Evolutionary conservation across 2,113 vertebrate species (phyloP).

Genomic region (Pluvianellus socialis): DNA sequence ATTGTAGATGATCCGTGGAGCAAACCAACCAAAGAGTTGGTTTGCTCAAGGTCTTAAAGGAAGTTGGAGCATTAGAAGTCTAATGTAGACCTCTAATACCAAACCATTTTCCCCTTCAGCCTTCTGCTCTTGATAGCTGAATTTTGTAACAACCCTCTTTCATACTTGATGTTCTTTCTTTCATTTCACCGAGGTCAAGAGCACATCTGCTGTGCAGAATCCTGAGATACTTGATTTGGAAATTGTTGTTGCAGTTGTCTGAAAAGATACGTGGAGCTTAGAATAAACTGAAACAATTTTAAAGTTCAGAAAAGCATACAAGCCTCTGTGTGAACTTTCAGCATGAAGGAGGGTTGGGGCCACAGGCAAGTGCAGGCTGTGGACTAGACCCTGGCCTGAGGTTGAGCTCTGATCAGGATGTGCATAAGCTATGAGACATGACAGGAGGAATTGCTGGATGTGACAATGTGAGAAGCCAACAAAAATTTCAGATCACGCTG

Average conservation of each 20-base stretch:
- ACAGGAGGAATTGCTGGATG: neutral
- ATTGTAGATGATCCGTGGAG: neutral
- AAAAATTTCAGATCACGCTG: neutral
- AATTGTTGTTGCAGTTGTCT: neutral
- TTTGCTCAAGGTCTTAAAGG: neutral
- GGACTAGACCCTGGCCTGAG: neutral
- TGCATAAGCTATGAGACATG: neutral
- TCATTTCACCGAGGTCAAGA: neutral
- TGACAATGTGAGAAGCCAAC: neutral
- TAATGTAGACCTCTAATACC: neutral
- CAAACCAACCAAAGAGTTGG: neutral
- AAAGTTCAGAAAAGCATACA: neutral
- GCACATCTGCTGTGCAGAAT: neutral
- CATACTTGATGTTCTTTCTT: neutral
- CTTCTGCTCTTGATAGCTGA: neutral
- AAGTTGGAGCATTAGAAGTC: neutral
- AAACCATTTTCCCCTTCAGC: neutral
- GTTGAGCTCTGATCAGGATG: neutral
- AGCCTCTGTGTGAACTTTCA: neutral
- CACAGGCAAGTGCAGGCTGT: neutral
- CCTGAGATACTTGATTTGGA: neutral
- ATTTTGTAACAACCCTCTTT: neutral
- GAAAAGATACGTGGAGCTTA: fast-evolving
- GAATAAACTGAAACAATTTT: neutral
- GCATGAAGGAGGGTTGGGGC: neutral